Conservation (phyloP, 2,888 invertebrate species). For the Drosophila birchii region DNA sequence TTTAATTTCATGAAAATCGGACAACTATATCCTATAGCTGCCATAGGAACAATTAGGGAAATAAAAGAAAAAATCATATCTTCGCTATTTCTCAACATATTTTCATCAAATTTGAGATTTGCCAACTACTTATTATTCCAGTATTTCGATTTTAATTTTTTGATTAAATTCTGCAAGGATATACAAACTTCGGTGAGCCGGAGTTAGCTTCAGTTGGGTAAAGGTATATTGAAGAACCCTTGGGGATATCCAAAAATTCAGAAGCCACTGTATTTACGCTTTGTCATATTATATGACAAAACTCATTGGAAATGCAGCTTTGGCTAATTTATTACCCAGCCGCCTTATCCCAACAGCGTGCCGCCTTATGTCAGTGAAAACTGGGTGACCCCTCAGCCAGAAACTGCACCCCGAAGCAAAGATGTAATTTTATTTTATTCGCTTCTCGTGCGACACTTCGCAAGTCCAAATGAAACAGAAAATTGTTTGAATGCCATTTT, state of each 20-base stretch:
- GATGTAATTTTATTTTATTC: conserved; percentile 13
- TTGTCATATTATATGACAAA: conserved; percentile 7
- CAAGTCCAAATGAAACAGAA: conserved; percentile 37
- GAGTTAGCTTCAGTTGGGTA: too few species aligned
- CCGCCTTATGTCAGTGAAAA: conserved; percentile 18
- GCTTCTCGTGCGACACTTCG: conserved; percentile 37
- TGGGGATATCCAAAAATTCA: neutral
- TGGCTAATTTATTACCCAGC: conserved; percentile 14
- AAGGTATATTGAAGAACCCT: neutral
- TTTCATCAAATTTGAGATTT: too few species aligned
- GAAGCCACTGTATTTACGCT: neutral
- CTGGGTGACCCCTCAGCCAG: conserved; percentile 25
- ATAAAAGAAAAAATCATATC: too few species aligned
- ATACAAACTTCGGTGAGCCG: too few species aligned
- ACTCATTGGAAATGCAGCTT: conserved; percentile 15
- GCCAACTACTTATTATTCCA: too few species aligned
- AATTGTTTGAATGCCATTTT: conserved; percentile 62
- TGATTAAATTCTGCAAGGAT: too few species aligned
- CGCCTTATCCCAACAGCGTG: conserved; percentile 7
- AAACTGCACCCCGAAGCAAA: conserved; percentile 4
- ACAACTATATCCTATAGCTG: too few species aligned
- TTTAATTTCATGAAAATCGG: too few species aligned
- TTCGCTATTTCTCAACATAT: too few species aligned
- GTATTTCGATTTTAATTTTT: too few species aligned
- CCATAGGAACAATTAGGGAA: too few species aligned